These are phyloP conservation scores for Dorcus parallelipipedus DNA, from an alignment of 2,888 invertebrate species.

Conservation along the genomic window DNA sequence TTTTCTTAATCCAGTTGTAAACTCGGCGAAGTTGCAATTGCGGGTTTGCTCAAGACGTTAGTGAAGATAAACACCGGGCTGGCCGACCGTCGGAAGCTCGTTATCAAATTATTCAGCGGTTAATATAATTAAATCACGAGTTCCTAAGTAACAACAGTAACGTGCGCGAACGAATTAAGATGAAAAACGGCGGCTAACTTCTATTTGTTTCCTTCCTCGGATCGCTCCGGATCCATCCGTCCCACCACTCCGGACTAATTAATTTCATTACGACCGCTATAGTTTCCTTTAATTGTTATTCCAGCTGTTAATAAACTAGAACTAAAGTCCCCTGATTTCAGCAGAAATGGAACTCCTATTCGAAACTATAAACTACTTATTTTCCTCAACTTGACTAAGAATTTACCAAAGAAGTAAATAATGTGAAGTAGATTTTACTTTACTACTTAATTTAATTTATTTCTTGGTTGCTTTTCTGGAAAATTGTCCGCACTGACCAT, in stretches of 20 bases:
- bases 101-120: constrained; percentile 40
- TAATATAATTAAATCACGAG: constrained; percentile 39
- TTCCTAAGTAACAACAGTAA: constrained; percentile 33
- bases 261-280: constrained; percentile 18
- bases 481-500: no score
- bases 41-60: constrained; percentile 39
- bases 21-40: constrained; percentile 33
- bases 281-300: constrained; percentile 4
- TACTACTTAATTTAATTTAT: no score
- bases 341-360: no score
- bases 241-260: constrained; percentile 8
- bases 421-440: no score
- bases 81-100: constrained; percentile 37
- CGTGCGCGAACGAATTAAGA: constrained; percentile 16
- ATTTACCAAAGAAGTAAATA: no score
- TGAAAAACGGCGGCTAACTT: constrained; percentile 22
- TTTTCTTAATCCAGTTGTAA: constrained; percentile 12
- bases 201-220: constrained; percentile 22
- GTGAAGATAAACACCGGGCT: constrained; percentile 39
- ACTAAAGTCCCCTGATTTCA: no score
- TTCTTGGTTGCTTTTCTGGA: no score
- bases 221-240: constrained; percentile 2
- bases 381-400: no score
- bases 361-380: no score
- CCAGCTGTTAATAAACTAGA: background rate